Evolutionary conservation across 2,797 vertebrate species (phyloP).

Genomic region (Falco concolor): DNA sequence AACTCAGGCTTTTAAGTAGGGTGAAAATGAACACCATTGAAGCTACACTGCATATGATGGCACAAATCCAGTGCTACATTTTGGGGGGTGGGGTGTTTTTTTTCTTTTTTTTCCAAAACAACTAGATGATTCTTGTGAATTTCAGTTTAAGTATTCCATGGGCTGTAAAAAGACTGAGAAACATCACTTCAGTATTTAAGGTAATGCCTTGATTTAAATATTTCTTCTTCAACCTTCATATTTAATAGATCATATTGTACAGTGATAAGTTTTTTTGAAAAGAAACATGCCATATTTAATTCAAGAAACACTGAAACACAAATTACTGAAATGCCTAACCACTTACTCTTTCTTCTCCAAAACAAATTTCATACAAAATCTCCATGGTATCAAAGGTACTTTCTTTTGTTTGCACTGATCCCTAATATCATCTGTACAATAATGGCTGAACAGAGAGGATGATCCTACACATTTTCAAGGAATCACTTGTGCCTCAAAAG

Average conservation of each 20-base stretch:
- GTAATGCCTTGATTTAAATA: neutral
- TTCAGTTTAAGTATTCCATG: neutral
- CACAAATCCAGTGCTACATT: neutral
- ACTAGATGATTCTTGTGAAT: neutral
- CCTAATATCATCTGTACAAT: neutral
- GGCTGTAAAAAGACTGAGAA: neutral
- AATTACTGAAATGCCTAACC: neutral
- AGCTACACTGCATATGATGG: accelerated
- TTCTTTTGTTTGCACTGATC: neutral
- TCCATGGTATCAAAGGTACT: neutral
- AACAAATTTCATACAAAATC: neutral
- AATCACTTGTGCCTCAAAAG: neutral
- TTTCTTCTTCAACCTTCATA: neutral
- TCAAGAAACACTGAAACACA: neutral
- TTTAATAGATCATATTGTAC: neutral
- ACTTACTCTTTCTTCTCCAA: neutral
- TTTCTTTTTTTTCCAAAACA: neutral
- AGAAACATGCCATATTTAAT: neutral
- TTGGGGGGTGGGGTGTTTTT: accelerated
- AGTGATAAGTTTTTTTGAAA: neutral
- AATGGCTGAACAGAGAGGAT: neutral
- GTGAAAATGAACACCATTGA: neutral
- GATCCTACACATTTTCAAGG: neutral
- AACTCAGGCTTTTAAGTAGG: neutral
- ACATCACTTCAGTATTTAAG: neutral